Evolutionary conservation across 1,140 invertebrate species (phyloP).

Genomic region (Drosophila kohkoa): DNA sequence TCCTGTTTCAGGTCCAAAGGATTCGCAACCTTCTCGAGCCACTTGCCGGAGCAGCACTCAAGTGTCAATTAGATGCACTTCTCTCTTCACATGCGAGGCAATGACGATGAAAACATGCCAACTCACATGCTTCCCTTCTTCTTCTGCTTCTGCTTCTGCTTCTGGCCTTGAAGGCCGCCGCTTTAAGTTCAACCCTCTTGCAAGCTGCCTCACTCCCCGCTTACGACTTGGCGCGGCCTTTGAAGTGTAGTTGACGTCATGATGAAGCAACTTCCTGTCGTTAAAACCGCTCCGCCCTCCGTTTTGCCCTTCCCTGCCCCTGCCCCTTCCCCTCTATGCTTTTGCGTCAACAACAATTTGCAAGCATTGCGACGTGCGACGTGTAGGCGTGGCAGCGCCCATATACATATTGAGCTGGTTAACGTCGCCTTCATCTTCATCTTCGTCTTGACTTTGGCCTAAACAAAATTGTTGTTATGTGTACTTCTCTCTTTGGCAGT

Average conservation of each 20-base stretch:
- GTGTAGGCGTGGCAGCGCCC: conserved; percentile 43
- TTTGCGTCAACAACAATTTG: conserved; percentile 48
- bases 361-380: conserved; percentile 38
- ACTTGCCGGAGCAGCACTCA: conserved; percentile 64
- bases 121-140: conserved; percentile 33
- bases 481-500: background rate
- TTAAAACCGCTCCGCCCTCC: conserved; percentile 40
- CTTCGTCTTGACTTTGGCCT: conserved; percentile 2
- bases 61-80: conserved; percentile 83
- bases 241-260: conserved; percentile 64
- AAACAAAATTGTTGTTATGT: conserved; percentile 10
- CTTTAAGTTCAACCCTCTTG: conserved; percentile 50
- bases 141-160: conserved; percentile 38
- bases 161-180: conserved; percentile 43
- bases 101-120: conserved; percentile 36
- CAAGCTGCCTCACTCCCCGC: conserved; percentile 8
- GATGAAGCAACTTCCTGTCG: conserved; percentile 63
- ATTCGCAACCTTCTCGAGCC: conserved; percentile 57
- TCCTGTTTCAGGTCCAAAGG: conserved; percentile 36
- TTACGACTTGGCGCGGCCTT: conserved; percentile 23
- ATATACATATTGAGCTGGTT: conserved; percentile 59
- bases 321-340: background rate
- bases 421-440: conserved; percentile 31
- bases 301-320: conserved; percentile 7
- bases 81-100: conserved; percentile 49